A percentile compares a stretch with the other conserved stretches of the same genome.
phyloP scores from a whole-genome alignment of 1,140 invertebrate genomes.

The Drosophila sechellia region DNA sequence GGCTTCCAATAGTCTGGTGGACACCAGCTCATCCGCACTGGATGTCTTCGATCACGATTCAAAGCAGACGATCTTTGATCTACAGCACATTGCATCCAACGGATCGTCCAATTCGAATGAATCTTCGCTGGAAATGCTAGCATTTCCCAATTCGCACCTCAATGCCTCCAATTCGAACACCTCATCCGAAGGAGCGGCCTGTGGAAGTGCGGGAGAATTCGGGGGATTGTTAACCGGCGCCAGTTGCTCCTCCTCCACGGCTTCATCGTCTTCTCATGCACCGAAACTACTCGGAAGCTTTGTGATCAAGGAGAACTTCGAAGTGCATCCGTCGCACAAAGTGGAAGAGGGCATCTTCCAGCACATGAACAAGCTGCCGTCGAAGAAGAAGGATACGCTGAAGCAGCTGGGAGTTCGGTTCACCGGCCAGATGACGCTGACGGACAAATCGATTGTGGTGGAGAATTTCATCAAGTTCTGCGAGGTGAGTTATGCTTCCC shows the following conservation, averaged over 20 bases:
- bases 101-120: slow-evolving; percentile 81
- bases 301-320: slow-evolving; percentile 83
- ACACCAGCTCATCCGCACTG: slow-evolving; percentile 60
- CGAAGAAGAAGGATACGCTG: slow-evolving; percentile 82
- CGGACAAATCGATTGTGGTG: slow-evolving; percentile 84
- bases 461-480: slow-evolving; percentile 83
- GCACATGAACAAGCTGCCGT: slow-evolving; percentile 82
- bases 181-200: slow-evolving; percentile 76
- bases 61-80: slow-evolving; percentile 79
- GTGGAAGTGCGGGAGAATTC: slow-evolving; percentile 71
- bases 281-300: slow-evolving; percentile 75
- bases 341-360: slow-evolving; percentile 84
- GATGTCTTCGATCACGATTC: slow-evolving; percentile 83
- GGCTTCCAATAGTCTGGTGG: slow-evolving; percentile 72
- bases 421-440: slow-evolving; percentile 83
- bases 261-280: slow-evolving; percentile 43
- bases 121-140: slow-evolving; percentile 73
- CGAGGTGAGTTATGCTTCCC: slow-evolving; percentile 62
- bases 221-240: slow-evolving; percentile 65
- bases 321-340: slow-evolving; percentile 82
- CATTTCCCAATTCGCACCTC: slow-evolving; percentile 78
- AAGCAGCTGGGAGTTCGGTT: slow-evolving; percentile 82
- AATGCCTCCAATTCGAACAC: slow-evolving; percentile 84
- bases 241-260: slow-evolving; percentile 55
- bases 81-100: slow-evolving; percentile 75